A percentile compares a stretch with the other conserved stretches of the same genome.
phyloP scores from a whole-genome alignment of 2,797 vertebrate species.

The Lepus townsendii region DNA sequence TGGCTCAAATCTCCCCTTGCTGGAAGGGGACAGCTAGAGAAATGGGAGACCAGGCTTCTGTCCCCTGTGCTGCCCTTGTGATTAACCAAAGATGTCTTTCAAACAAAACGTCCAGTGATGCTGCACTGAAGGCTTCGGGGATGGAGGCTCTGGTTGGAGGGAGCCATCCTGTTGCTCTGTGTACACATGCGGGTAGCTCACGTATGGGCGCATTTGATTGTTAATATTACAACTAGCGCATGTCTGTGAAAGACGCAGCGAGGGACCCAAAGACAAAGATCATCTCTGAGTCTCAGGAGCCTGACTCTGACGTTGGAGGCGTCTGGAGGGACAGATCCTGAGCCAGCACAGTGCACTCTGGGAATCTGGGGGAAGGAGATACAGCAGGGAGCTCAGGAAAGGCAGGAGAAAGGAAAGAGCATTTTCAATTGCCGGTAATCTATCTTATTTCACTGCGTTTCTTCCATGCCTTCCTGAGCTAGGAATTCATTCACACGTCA shows the following conservation, averaged over 20 bases:
- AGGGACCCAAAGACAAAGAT: slow-evolving; percentile 17
- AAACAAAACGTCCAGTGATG: neutral
- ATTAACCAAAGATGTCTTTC: neutral
- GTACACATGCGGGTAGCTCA: neutral
- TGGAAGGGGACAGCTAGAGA: neutral
- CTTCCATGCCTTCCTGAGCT: neutral
- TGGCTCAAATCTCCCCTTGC: slow-evolving; percentile 50
- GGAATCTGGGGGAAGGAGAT: neutral
- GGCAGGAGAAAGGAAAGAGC: neutral
- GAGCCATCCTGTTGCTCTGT: neutral
- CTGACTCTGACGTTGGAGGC: neutral
- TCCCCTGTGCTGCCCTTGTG: neutral
- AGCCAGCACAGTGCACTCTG: neutral
- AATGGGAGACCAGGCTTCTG: neutral
- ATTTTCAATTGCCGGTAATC: neutral
- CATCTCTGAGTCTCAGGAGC: neutral
- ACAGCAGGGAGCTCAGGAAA: neutral
- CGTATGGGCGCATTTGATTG: neutral
- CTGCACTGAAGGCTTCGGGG: neutral
- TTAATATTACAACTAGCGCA: neutral
- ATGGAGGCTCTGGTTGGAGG: too few relatives aligned
- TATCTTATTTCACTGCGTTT: neutral
- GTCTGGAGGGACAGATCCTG: neutral
- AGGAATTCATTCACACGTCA: neutral
- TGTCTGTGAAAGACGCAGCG: neutral